phyloP scores from a whole-genome alignment of 2,113 vertebrate genomes.

The Neotoma lepida region DNA sequence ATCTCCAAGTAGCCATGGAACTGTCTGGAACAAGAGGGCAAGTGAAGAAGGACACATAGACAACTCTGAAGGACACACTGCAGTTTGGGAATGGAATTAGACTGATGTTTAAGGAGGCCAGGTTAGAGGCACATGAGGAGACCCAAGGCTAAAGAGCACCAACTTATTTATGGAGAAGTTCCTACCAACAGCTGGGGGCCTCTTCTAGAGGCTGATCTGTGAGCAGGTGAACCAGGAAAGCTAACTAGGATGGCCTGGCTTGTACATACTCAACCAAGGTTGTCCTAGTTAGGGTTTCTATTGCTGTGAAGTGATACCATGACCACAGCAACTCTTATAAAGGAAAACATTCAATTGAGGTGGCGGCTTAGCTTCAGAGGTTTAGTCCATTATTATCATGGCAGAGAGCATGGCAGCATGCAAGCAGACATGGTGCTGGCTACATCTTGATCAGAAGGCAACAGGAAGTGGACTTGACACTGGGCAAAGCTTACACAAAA shows the following conservation, averaged over 20 bases:
- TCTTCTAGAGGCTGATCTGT: neutral
- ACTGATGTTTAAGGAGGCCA: neutral
- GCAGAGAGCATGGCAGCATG: neutral
- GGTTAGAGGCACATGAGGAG: neutral
- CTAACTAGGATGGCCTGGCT: neutral
- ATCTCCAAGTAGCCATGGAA: conserved; percentile 88
- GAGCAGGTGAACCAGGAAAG: neutral
- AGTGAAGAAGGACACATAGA: conserved; percentile 38
- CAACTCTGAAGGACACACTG: neutral
- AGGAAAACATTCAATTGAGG: neutral
- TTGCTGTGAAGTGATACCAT: neutral
- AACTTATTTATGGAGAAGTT: too few relatives aligned
- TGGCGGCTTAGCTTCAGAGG: neutral
- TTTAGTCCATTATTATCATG: neutral
- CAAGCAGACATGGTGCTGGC: neutral
- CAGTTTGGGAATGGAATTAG: conserved; percentile 9
- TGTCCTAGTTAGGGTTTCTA: neutral
- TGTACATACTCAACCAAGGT: neutral
- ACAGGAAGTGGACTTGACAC: neutral
- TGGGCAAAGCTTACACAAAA: neutral
- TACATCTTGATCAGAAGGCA: neutral
- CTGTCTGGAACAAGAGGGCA: conserved; percentile 81
- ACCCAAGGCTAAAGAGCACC: neutral
- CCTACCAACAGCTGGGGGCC: fast-evolving
- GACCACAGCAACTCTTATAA: neutral